These are phyloP conservation scores for Dinoponera quadriceps DNA, from an alignment of 1,140 invertebrate genomes.

Conservation along the genomic window DNA sequence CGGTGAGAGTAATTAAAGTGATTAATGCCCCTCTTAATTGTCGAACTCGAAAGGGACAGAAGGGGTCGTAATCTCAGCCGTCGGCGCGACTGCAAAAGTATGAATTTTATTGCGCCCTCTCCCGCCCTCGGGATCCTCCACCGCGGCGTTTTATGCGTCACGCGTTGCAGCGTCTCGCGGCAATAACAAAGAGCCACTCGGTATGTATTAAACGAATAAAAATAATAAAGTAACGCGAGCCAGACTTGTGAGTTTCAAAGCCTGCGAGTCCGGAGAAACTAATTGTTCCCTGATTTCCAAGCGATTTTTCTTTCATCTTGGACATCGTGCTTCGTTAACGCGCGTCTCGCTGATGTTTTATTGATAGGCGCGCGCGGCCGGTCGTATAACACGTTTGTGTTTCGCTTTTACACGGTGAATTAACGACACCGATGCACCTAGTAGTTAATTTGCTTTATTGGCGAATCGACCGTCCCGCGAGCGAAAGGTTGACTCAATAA, in stretches of 20 bases:
- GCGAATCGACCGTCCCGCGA: background rate
- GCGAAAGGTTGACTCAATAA: conserved; percentile 15
- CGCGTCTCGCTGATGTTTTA: conserved; percentile 19
- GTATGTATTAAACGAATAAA: background rate
- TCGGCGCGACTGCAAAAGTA: conserved; percentile 39
- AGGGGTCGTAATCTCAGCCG: conserved; percentile 48
- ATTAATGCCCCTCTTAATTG: conserved; percentile 63
- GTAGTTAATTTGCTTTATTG: conserved; percentile 9
- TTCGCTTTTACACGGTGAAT: background rate
- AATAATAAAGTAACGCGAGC: background rate
- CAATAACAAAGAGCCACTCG: background rate
- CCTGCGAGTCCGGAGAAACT: background rate
- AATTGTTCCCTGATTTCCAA: background rate
- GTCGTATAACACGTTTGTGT: background rate
- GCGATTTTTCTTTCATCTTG: background rate
- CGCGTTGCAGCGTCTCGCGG: background rate
- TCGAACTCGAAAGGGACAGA: conserved; percentile 55
- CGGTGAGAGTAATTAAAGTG: conserved; percentile 67
- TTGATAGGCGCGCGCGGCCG: background rate
- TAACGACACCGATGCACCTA: background rate
- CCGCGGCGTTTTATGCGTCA: background rate
- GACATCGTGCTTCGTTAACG: background rate
- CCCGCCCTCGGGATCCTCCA: background rate
- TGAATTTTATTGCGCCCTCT: conserved; percentile 25
- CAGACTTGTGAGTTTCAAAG: background rate